These are phyloP conservation scores for Polyodon spathula DNA, from an alignment of 2,113 vertebrate genomes.

Conservation along the genomic window DNA sequence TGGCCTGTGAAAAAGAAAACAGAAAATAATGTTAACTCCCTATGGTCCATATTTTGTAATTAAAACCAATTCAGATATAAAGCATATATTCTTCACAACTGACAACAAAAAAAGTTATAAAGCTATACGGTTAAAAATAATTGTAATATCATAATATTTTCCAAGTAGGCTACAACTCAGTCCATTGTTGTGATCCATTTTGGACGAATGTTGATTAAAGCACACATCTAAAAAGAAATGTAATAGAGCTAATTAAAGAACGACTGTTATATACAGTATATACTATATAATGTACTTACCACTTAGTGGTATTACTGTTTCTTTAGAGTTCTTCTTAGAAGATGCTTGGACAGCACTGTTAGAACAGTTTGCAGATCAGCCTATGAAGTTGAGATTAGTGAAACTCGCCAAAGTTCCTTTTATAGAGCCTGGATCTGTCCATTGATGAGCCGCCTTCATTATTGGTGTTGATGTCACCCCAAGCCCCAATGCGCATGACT, in stretches of 20 bases:
- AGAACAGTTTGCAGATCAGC: constrained; percentile 37
- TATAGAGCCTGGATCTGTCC: constrained; percentile 47
- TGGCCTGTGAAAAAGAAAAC: constrained; percentile 41
- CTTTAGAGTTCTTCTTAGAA: constrained; percentile 21
- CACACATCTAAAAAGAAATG: not conserved
- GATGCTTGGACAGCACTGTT: constrained; percentile 2
- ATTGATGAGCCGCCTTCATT: constrained; percentile 59
- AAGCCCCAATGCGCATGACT: constrained; percentile 57
- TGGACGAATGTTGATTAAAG: not conserved
- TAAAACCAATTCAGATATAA: constrained; percentile 24
- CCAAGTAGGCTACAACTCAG: not conserved
- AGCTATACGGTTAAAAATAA: too few relatives aligned
- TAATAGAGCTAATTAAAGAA: not conserved
- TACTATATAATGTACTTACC: constrained; percentile 32
- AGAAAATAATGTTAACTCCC: constrained; percentile 19
- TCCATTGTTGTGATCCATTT: not conserved
- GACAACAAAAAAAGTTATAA: not conserved
- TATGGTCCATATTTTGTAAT: constrained; percentile 17
- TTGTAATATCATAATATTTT: too few relatives aligned
- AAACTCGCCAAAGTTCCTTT: constrained; percentile 38
- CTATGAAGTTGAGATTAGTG: constrained; percentile 35
- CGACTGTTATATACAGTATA: not conserved
- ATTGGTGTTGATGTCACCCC: constrained; percentile 61
- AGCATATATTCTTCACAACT: constrained; percentile 17
- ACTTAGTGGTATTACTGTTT: constrained; percentile 25